phyloP scores from a whole-genome alignment of 2,113 vertebrate genomes.

The Carettochelys insculpta region DNA sequence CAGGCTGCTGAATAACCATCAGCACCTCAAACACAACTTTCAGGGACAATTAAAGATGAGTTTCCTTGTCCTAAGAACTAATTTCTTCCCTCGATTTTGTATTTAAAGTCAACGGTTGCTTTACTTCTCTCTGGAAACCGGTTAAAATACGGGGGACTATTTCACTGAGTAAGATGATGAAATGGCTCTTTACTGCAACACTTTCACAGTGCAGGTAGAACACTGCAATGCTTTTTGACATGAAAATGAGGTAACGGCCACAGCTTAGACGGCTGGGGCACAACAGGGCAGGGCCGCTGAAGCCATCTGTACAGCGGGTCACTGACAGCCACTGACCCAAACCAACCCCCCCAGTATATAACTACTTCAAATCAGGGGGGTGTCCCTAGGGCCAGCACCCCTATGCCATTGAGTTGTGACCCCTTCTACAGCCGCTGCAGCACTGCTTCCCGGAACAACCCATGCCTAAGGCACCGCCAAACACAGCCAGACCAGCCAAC shows the following conservation, averaged over 20 bases:
- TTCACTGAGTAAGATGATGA: too few relatives aligned
- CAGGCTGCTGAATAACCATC: rapidly evolving
- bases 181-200: neutral
- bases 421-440: too few relatives aligned
- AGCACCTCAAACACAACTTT: rapidly evolving
- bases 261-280: too few relatives aligned
- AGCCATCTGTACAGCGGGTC: too few relatives aligned
- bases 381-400: too few relatives aligned
- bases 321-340: too few relatives aligned
- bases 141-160: too few relatives aligned
- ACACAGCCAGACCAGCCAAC: too few relatives aligned
- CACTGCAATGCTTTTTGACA: neutral
- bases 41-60: neutral
- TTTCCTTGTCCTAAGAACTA: rapidly evolving
- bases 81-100: rapidly evolving
- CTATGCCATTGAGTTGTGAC: too few relatives aligned
- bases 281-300: too few relatives aligned
- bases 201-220: neutral
- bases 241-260: neutral
- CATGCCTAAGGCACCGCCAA: neutral
- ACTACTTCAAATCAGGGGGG: too few relatives aligned
- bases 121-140: rapidly evolving
- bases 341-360: too few relatives aligned
- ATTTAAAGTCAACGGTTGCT: rapidly evolving
- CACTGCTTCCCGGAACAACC: neutral